Evolutionary conservation across 1,140 invertebrate species (phyloP).

Genomic region (Aphaenogaster rudis): DNA sequence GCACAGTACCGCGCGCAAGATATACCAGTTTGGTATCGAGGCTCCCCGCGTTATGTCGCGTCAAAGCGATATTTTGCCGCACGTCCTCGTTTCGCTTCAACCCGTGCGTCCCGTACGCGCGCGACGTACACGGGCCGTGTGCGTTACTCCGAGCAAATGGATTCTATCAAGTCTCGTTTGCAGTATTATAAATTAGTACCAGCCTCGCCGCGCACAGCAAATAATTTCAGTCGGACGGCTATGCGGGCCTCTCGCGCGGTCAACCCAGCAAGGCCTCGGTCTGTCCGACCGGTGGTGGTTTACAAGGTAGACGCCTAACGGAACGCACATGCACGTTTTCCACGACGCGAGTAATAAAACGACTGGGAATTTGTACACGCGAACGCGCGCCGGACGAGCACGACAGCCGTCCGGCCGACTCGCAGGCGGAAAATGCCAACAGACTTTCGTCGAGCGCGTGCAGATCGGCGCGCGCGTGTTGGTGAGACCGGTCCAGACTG

Average conservation of each 20-base stretch:
- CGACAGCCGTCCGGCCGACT: not conserved
- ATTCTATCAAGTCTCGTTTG: constrained; percentile 62
- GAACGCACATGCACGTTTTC: constrained; percentile 66
- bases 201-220: constrained; percentile 35
- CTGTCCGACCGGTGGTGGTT: constrained; percentile 50
- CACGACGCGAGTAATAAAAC: constrained; percentile 61
- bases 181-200: constrained; percentile 57
- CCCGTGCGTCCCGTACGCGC: not conserved
- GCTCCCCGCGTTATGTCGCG: constrained; percentile 12
- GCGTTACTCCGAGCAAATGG: constrained; percentile 56
- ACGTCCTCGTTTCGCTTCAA: constrained; percentile 40
- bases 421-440: constrained; percentile 23
- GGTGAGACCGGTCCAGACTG: constrained; percentile 20
- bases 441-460: not conserved
- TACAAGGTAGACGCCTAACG: constrained; percentile 67
- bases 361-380: constrained; percentile 38
- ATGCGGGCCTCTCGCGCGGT: constrained; percentile 56
- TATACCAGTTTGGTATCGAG: constrained; percentile 31
- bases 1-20: not conserved
- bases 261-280: constrained; percentile 53
- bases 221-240: constrained; percentile 50
- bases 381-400: constrained; percentile 21
- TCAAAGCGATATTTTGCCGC: constrained; percentile 42
- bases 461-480: not conserved
- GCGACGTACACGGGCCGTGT: constrained; percentile 32